Base-by-base conservation (phyloP, 2,888 invertebrate genomes). In the Ophioninae sp. region DNA sequence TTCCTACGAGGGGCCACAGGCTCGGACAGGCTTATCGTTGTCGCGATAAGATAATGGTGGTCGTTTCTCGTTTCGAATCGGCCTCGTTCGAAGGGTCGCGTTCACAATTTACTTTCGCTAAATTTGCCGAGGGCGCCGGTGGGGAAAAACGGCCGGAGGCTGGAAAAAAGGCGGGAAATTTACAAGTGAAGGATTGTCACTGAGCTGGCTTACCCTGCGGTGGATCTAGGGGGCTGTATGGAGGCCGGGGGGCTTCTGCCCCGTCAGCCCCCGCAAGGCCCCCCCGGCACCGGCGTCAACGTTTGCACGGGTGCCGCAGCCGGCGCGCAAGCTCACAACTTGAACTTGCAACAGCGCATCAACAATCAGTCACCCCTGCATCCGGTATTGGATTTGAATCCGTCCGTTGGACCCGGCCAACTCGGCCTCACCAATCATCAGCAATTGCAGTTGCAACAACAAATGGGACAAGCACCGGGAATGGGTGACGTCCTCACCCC, bases 211-310 rank as follows among this genome's bases (percentile, higher is more conserved):
- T 92, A 93, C 91, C 90, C 93, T 92, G 93, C 91, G 90, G 93
- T 92, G 93, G 93, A 92, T 95, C 94, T 94, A 94, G 96, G 96
- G 95, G 96, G 96, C 95, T 96, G 96, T 94, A 94, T 96, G 94
- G 96, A 96, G 94, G 96, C 95, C 94, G 95, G 96, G 94, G 95
- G 95, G 93, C 94, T 95, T 93, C 94, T 95, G 94, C 95, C 95
- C 94, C 94, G 95, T 93, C 93, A 94, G 94, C 94, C 95, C 94
- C 95, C 95, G 93, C 93, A 94, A 93, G 94, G 93, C 93, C 94
- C 94, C 93, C 93, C 94, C 91, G 92, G 91, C 88, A 94, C 94
- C 92, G 94, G 88, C 85, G 83, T 87, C 37, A 86, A 89, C 79
- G 91, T 90, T 83, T 90, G 90, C 88, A 87, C 90, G 89, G 90